Percentiles rank a stretch among this genome's conserved stretches.
Conservation (phyloP, 2,888 invertebrate species). For the Drosophila fungiperda region DNA sequence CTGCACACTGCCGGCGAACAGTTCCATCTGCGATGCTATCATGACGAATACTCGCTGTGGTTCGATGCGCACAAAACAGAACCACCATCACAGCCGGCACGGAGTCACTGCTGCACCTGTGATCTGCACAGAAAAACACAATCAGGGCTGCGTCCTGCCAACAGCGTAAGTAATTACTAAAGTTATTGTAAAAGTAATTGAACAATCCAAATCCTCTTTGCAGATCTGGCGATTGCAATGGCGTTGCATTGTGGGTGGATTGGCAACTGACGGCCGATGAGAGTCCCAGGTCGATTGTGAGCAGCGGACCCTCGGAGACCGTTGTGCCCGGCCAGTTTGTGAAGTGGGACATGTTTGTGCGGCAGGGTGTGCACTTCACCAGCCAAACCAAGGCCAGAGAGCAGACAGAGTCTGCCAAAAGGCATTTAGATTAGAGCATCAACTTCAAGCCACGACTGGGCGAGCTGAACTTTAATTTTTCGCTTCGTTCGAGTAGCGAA, state of each 20-base stretch:
- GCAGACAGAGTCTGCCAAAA: not conserved
- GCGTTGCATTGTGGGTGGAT: slow-evolving; percentile 94
- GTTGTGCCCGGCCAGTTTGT: slow-evolving; percentile 88
- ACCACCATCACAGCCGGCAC: slow-evolving; percentile 70
- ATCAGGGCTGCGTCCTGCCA: slow-evolving; percentile 80
- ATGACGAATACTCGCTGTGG: slow-evolving; percentile 98
- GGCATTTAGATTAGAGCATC: slow-evolving; percentile 70
- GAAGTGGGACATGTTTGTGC: slow-evolving; percentile 92
- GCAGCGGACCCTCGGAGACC: slow-evolving; percentile 88
- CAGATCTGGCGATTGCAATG: slow-evolving; percentile 88
- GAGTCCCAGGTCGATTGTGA: slow-evolving; percentile 85
- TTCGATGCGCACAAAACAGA: slow-evolving; percentile 85
- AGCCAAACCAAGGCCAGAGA: not conserved
- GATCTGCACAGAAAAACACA: slow-evolving; percentile 88
- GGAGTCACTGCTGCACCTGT: slow-evolving; percentile 90
- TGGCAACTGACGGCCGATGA: slow-evolving; percentile 88
- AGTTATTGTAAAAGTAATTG: not conserved
- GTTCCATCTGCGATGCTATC: slow-evolving; percentile 89
- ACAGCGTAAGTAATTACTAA: slow-evolving; percentile 75
- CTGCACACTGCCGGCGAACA: slow-evolving; percentile 86
- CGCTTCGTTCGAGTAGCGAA: slow-evolving; percentile 8
- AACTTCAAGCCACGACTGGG: slow-evolving; percentile 74
- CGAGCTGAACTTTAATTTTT: slow-evolving; percentile 78
- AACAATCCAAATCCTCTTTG: not conserved
- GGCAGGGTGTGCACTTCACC: slow-evolving; percentile 91